Evolutionary conservation across 2,113 vertebrate species (phyloP), one percentile per base, ranked within the genome.

Genomic region (Uropsilus gracilis): DNA sequence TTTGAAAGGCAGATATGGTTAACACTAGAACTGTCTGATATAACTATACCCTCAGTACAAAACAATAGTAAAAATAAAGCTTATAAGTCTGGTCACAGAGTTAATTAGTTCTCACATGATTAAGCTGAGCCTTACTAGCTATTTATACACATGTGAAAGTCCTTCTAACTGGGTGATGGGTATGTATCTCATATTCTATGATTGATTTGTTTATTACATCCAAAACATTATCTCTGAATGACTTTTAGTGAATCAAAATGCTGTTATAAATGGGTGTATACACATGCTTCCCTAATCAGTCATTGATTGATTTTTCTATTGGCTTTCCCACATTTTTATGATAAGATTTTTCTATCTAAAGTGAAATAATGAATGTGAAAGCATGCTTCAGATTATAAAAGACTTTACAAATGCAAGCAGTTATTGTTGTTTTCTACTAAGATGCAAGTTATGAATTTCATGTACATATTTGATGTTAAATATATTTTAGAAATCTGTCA

Each of bases 291-390:
- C 63, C 39, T 85, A 59, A 89, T 81, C 53, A 71, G 34, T 20
- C 66, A 37, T n/a, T 71, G 77, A 53, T 59, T 89, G 42, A 71
- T 42, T 53, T 95, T 53, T 86, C 11, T 12, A 66, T 73, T 91
- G 26, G 13, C 59, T 77, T 37, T 44, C 32, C 34, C n/a, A 9
- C 76, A 76, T 81, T 90, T 73, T 94, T 46, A 57, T 76, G 16
- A 50, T 59, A 50, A 94, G 8, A 78, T 66, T 89, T 95, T 94
- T 93, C 44, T 81, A 22, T 81, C 42, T 68, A 53, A 94, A 90
- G 30, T 90, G 48, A 76, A 9, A 86, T 76, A 17, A 76, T 42
- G 3, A 11, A 83, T 57, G 30, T 88, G 39, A 92, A 88, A 91
- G 80, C 13, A 80, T 78, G 34, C 46, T 64, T 13, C 3, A 69